Evolutionary conservation across 2,888 invertebrate genomes (phyloP).

Genomic region (Apantesis nais): DNA sequence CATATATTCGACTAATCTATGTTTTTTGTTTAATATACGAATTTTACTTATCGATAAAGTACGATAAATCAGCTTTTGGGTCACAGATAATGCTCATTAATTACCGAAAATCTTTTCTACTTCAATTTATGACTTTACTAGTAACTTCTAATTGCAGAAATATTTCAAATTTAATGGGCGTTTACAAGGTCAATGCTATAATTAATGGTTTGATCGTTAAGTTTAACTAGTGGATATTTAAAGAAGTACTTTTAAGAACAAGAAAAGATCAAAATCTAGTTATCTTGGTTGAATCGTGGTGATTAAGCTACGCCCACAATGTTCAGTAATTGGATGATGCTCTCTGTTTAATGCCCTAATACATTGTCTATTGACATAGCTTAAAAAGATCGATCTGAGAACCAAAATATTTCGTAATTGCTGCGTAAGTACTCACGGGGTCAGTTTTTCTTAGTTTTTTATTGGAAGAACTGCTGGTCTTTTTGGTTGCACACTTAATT

Average conservation of each 20-base stretch:
- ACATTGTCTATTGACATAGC: conserved; percentile 20
- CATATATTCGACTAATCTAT: neutral
- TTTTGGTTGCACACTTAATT: neutral
- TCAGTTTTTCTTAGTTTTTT: neutral
- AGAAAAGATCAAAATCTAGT: conserved; percentile 36
- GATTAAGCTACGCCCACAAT: conserved; percentile 44
- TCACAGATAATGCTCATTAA: conserved; percentile 23
- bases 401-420: neutral
- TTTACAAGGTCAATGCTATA: conserved; percentile 17
- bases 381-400: neutral
- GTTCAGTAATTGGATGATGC: conserved; percentile 42
- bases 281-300: conserved; percentile 41
- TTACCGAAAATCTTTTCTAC: conserved; percentile 16
- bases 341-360: conserved; percentile 20
- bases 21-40: neutral
- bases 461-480: neutral
- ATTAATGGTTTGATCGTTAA: conserved; percentile 31
- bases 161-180: conserved; percentile 16
- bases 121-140: conserved; percentile 11
- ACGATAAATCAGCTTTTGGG: neutral
- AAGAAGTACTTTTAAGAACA: conserved; percentile 29
- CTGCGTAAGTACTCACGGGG: neutral
- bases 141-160: conserved; percentile 22
- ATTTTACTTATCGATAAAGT: conserved; percentile 5
- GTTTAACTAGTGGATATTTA: conserved; percentile 33